Percentiles rank a stretch among this genome's conserved stretches.
phyloP scores from a whole-genome alignment of 2,888 invertebrate genomes.

The Hanleya hanleyi region DNA sequence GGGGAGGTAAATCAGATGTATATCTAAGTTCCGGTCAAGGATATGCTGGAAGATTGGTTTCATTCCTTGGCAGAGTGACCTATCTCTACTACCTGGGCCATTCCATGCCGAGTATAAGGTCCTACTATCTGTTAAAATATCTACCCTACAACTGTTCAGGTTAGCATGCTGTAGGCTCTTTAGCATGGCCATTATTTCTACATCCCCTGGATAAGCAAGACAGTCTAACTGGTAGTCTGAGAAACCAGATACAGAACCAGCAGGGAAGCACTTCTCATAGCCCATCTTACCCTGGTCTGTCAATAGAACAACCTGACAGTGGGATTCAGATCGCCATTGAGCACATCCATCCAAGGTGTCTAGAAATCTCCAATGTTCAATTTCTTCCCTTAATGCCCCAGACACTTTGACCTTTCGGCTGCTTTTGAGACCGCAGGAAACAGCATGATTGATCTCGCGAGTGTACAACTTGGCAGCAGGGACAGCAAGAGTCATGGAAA shows the following conservation, averaged over 20 bases:
- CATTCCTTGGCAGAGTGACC: no score
- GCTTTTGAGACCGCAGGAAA: not conserved
- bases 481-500: constrained; percentile 14
- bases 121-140: not conserved
- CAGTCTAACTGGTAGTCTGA: no score
- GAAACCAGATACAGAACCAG: no score
- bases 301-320: not conserved
- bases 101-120: no score
- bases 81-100: no score
- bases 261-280: no score
- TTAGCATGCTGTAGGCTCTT: not conserved
- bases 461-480: no score
- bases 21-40: no score
- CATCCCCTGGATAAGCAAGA: no score
- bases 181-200: not conserved
- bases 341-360: not conserved
- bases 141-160: not conserved
- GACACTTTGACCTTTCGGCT: not conserved
- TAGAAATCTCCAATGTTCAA: not conserved
- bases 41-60: no score
- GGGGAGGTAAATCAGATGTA: no score
- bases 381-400: not conserved
- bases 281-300: no score
- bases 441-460: not conserved
- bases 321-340: not conserved